These are phyloP conservation scores for Calcarius lapponicus DNA, from an alignment of 2,797 vertebrate species.

Conservation along the genomic window DNA sequence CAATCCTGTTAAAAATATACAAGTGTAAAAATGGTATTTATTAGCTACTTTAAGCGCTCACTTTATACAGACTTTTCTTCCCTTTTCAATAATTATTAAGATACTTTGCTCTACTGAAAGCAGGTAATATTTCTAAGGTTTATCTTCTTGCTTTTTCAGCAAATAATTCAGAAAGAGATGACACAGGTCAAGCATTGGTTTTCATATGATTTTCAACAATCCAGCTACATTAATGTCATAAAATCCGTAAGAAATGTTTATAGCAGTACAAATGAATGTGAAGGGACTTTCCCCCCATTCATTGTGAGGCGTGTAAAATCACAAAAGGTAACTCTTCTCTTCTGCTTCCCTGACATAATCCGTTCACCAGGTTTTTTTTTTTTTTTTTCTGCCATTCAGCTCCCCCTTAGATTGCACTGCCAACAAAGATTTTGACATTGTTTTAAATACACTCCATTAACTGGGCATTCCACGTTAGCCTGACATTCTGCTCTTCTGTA, in stretches of 20 bases:
- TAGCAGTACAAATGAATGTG: background rate
- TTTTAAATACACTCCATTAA: background rate
- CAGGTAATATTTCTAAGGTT: background rate
- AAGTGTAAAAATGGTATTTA: background rate
- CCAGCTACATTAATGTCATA: background rate
- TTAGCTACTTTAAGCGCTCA: background rate
- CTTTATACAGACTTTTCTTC: background rate
- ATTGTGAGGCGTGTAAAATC: background rate
- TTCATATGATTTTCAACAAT: constrained; percentile 43
- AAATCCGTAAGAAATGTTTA: background rate
- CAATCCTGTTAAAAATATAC: background rate
- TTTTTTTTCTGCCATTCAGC: background rate
- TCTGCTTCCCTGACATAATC: background rate
- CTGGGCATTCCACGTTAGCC: background rate
- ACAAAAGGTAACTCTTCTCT: background rate
- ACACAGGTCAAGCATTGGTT: background rate
- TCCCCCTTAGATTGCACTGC: background rate
- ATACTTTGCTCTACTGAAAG: background rate
- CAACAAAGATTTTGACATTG: background rate
- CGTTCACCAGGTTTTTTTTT: background rate
- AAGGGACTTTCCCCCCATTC: background rate
- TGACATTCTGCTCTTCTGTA: background rate
- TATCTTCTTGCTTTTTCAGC: background rate
- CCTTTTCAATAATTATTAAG: constrained; percentile 28
- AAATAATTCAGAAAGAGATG: constrained; percentile 41